Percentiles rank a stretch among this genome's conserved stretches.
phyloP scores from a whole-genome alignment of 2,888 invertebrate species.

The Geophilus truncorum region DNA sequence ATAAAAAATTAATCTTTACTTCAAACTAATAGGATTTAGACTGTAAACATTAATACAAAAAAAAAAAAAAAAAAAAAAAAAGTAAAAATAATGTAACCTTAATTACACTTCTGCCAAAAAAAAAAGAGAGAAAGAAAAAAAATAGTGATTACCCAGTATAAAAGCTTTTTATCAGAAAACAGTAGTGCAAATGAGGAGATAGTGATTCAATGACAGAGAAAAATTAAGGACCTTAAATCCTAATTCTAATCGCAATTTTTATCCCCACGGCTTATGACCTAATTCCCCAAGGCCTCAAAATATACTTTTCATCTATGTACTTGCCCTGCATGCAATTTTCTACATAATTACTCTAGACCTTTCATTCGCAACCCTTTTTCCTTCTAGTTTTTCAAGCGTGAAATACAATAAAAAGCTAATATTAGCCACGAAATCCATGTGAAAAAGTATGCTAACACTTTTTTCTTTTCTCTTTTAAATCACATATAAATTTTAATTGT shows the following conservation, averaged over 20 bases:
- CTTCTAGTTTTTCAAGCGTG: not conserved
- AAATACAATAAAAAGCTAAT: conserved; percentile 5
- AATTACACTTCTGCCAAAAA: not conserved
- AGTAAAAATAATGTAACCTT: not conserved
- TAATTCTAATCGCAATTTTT: not conserved
- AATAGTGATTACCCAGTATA: not conserved
- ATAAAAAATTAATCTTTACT: not conserved
- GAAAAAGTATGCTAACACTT: not conserved
- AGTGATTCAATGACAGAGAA: not conserved
- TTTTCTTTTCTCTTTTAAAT: not conserved
- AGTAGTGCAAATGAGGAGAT: not conserved
- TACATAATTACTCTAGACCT: conserved; percentile 15
- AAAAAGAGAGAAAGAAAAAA: not conserved
- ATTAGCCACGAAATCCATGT: not conserved
- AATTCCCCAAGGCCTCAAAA: conserved; percentile 7
- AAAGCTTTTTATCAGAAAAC: not conserved
- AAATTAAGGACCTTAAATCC: not conserved
- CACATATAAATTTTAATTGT: not conserved
- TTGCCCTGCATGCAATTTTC: conserved; percentile 16
- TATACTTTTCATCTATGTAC: conserved; percentile 1
- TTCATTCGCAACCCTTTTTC: conserved; percentile 4
- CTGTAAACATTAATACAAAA: not conserved
- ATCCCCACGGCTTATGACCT: not conserved
- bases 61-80: not conserved
- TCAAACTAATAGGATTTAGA: not conserved